Evolutionary conservation across 2,888 invertebrate species (phyloP), one percentile per base, ranked within the genome.

Genomic region (Andrena hattorfiana): DNA sequence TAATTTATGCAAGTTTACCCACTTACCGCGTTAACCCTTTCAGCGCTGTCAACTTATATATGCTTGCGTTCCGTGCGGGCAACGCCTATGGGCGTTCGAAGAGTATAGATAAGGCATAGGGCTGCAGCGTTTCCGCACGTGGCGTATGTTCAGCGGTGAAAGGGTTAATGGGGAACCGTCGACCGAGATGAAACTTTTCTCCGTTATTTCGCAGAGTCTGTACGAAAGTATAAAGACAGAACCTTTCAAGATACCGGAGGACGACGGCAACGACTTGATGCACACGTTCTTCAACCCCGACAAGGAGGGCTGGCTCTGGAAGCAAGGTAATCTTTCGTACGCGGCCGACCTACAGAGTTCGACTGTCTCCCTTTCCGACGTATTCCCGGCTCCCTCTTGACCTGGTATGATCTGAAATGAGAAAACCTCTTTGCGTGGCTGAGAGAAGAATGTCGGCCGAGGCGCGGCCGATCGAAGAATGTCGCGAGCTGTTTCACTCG

Each of bases 261-360:
- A 99, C 95, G 99, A 99, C 95, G 99, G 99, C 81, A 99, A 99
- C 95, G 99, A 99, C 95, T 96, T 99, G 93, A 99, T 99, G 99
- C 99, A 99, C 94, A 99, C 99, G 56, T 99, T 99, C 96, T 99
- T 99, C 96, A 99, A 99, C 94, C 99, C 99, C 0, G 99, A 99
- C 94, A 98, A 99, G 94, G 99, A 99, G 95, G 99, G 99, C 63
- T 99, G 99, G 99, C 96, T 99, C 70, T 99, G 98, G 98, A 99
- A 99, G 94, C 99, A 99, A 95, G 99, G 99, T 96, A 92, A 87
- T 84, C 69, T 26, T 73, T 54, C 32, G 49, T 66, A 51, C 13
- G 28, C 8, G 26, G 54, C n/a, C 35, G 32, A 62, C 32, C 23
- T 64, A 56, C 32, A 32, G 8, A 74, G 72, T 71, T 56, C 62